Evolutionary conservation across 2,888 invertebrate genomes (phyloP).

Genomic region (Eupithecia tripunctaria): DNA sequence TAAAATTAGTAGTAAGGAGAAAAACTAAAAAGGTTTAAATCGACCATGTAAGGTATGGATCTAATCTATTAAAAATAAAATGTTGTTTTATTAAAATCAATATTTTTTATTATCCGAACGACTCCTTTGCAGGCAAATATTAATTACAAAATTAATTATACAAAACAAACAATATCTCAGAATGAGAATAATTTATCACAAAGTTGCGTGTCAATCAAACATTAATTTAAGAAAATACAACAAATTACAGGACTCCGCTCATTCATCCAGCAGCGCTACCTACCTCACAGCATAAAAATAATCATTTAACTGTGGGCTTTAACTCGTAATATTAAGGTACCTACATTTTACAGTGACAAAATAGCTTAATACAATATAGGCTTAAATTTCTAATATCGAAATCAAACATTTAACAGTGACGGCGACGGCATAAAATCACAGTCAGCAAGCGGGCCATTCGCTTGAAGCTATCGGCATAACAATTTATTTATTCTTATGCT

Average conservation of each 20-base stretch:
- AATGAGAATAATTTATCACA: constrained; percentile 10
- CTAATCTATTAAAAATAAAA: constrained; percentile 5
- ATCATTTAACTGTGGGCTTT: neutral
- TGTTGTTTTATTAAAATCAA: neutral
- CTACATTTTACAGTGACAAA: neutral
- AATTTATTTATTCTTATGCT: no score
- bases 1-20: neutral
- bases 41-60: neutral
- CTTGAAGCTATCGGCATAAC: neutral
- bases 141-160: constrained; percentile 5
- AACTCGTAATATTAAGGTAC: neutral
- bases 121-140: constrained; percentile 16
- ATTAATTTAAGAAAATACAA: neutral
- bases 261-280: neutral
- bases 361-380: neutral
- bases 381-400: neutral
- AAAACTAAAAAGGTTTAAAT: neutral
- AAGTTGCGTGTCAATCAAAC: neutral
- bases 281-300: neutral
- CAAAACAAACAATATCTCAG: constrained; percentile 14
- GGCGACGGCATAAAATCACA: neutral
- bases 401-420: neutral
- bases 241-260: neutral
- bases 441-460: neutral
- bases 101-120: constrained; percentile 14